Evolutionary conservation across 1,140 invertebrate species (phyloP), one percentile per base, ranked within the genome.

Genomic region (Euwallacea fornicatus): DNA sequence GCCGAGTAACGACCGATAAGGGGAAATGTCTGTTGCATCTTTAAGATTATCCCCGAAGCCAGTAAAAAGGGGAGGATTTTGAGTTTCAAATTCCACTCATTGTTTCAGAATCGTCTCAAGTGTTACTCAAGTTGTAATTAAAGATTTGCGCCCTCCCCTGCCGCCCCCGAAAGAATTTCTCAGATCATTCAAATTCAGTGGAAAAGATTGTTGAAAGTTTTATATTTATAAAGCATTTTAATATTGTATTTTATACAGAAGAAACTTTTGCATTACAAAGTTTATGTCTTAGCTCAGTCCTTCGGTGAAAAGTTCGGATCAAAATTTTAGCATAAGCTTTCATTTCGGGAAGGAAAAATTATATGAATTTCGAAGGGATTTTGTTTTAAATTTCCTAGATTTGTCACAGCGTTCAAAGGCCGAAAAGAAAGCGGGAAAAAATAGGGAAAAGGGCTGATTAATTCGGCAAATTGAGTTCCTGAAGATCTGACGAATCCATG

Each of bases 21-120:
- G 42, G 33, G 33, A 47, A 67, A 67, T 58, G 15, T 41, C 63
- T 65, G 54, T 67, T 56, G 64, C 64, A 66, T 66, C 16, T 64
- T 53, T 44, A 33, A 11, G 47, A 53, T 21, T 8, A 47, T 47
- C 33, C 43, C 41, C 21, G 58, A 60, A 41, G 42, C 41, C n/a
- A 15, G 13, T 56, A 15, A 60, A 60, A 60, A 2, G 15, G 9
- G 21, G 8, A 41, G 46, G 46, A 50, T 56, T 56, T 56, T 15
- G 8, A 50, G 46, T 10, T 50, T 50, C 3, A 50, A 50, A 50
- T 13, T 50, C 46, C 46, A 11, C 9, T 13, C 46, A 11, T 50
- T 50, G 9, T 13, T 10, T 11, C 13, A 6, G 46, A 11, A 10
- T 50, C 7, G 13, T 10, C 46, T 50, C 46, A 13, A 50, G 6